These are phyloP conservation scores for Leptosomus discolor DNA, from an alignment of 2,113 vertebrate genomes.

Conservation along the genomic window DNA sequence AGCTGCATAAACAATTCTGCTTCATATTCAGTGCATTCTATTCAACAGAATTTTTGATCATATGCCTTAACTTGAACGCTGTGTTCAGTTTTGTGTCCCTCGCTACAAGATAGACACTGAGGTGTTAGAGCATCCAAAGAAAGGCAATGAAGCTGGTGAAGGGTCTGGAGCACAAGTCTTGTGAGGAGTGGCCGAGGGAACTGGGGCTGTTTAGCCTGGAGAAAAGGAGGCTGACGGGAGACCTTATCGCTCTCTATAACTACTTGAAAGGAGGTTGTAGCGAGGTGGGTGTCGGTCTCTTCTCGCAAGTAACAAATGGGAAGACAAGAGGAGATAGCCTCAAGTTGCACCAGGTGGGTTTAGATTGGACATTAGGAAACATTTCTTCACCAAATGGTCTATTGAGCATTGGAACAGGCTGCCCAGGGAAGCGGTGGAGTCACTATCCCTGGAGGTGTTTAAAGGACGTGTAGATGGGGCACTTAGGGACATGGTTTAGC, in stretches of 20 bases:
- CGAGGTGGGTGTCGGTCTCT: neutral
- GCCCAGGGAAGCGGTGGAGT: neutral
- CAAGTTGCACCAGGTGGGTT: neutral
- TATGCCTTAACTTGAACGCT: neutral
- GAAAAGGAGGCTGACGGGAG: neutral
- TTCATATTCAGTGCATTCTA: neutral
- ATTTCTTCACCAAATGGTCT: neutral
- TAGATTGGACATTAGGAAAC: neutral
- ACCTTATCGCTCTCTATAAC: neutral
- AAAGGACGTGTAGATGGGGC: neutral
- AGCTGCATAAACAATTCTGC: neutral
- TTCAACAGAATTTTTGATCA: neutral
- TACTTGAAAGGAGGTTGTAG: neutral
- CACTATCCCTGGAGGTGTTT: neutral
- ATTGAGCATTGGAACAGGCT: neutral
- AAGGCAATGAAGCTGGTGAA: no score
- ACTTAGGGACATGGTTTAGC: neutral
- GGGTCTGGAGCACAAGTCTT: neutral
- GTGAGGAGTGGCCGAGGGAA: neutral
- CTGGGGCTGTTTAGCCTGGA: neutral
- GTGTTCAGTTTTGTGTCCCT: neutral
- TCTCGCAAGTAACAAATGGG: neutral
- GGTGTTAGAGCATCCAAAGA: neutral
- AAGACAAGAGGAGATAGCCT: neutral
- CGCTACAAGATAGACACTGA: neutral